phyloP scores from a whole-genome alignment of 2,888 invertebrate species.

The Aromia moschata region DNA sequence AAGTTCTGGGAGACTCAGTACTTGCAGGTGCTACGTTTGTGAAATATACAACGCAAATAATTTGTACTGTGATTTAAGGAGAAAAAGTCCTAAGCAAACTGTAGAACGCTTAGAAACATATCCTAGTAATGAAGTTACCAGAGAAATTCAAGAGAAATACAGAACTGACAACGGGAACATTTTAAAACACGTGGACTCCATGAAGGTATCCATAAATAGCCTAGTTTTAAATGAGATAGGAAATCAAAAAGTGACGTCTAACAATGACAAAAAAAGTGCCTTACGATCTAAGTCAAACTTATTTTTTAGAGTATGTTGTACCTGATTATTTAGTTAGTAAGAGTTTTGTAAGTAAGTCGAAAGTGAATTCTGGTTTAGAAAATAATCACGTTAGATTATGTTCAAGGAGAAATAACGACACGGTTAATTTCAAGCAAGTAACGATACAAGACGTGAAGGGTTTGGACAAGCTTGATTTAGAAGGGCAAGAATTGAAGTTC shows the following conservation, averaged over 20 bases:
- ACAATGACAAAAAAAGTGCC: slow-evolving; percentile 39
- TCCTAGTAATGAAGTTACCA: slow-evolving; percentile 34
- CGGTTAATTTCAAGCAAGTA: slow-evolving; percentile 63
- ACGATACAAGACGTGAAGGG: slow-evolving; percentile 61
- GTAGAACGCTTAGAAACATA: slow-evolving; percentile 4
- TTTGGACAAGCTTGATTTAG: slow-evolving; percentile 52
- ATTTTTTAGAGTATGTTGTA: slow-evolving; percentile 64
- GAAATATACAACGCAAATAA: slow-evolving; percentile 51
- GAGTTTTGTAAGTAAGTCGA: slow-evolving; percentile 49
- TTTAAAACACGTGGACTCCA: slow-evolving; percentile 60
- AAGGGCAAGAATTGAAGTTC: slow-evolving; percentile 59
- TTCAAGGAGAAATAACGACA: slow-evolving; percentile 54
- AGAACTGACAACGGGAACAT: slow-evolving; percentile 30
- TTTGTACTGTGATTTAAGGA: slow-evolving; percentile 45
- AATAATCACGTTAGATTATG: slow-evolving; percentile 58
- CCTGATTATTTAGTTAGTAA: slow-evolving; percentile 54
- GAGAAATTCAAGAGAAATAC: slow-evolving; percentile 39
- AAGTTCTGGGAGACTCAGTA: slow-evolving; percentile 27
- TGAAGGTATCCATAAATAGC: slow-evolving; percentile 62
- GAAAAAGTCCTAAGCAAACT: slow-evolving; percentile 20
- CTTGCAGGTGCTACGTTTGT: slow-evolving; percentile 57
- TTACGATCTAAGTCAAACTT: slow-evolving; percentile 53
- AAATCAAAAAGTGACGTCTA: slow-evolving; percentile 58
- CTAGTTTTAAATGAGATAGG: slow-evolving; percentile 63
- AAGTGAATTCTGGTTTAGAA: slow-evolving; percentile 58